A percentile compares a stretch with the other conserved stretches of the same genome.
phyloP scores from a whole-genome alignment of 1,140 invertebrate genomes.

The Drosophila bifasciata region DNA sequence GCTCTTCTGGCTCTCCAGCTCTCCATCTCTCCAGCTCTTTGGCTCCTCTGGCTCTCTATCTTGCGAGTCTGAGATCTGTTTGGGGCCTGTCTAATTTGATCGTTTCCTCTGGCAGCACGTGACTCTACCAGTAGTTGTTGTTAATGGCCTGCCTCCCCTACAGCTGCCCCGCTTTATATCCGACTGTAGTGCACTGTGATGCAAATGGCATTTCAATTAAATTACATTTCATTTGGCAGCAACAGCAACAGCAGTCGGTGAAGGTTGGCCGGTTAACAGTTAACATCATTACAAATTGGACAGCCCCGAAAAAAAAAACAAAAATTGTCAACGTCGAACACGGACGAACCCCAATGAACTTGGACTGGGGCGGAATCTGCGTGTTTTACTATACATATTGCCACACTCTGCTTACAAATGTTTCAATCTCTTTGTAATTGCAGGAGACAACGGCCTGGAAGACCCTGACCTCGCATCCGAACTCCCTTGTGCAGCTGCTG shows the following conservation, averaged over 20 bases:
- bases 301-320: no score
- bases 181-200: constrained; percentile 55
- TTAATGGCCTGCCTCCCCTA: constrained; percentile 8
- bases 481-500: constrained; percentile 79
- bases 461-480: constrained; percentile 82
- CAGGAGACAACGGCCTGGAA: constrained; percentile 84
- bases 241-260: constrained; percentile 34
- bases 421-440: constrained; percentile 38
- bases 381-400: not conserved
- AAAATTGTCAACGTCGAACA: constrained; percentile 56
- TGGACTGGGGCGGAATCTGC: constrained; percentile 22
- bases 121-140: constrained; percentile 53
- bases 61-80: constrained; percentile 5
- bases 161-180: constrained; percentile 2
- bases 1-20: no score
- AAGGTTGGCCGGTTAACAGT: constrained; percentile 72
- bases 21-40: constrained; percentile 32
- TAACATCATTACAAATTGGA: constrained; percentile 54
- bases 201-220: constrained; percentile 80
- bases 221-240: constrained; percentile 39
- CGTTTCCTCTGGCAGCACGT: constrained; percentile 59
- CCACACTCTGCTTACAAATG: not conserved
- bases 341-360: constrained; percentile 56
- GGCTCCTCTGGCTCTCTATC: not conserved
- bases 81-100: constrained; percentile 19